These are phyloP conservation scores for Columba guinea DNA, from an alignment of 2,797 vertebrate species.

Conservation along the genomic window DNA sequence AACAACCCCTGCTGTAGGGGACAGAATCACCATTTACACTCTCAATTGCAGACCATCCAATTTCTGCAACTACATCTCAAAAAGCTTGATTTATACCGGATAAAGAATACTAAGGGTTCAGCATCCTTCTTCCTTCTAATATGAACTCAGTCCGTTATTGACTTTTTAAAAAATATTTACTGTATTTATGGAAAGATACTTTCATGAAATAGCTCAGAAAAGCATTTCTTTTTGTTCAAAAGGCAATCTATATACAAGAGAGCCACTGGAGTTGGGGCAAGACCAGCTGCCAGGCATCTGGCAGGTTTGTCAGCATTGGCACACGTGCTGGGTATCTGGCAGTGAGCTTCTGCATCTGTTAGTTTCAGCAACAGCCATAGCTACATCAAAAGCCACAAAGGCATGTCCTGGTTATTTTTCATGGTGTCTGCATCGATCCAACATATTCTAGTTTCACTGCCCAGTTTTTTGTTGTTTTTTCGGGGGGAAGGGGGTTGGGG, in stretches of 20 bases:
- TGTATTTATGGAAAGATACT: constrained; percentile 27
- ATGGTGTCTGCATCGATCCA: constrained; percentile 68
- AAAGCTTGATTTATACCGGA: neutral
- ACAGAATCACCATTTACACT: constrained; percentile 56
- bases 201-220: neutral
- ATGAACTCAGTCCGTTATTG: neutral
- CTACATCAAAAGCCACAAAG: constrained; percentile 70
- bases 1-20: constrained; percentile 21
- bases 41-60: neutral
- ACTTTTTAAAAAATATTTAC: neutral
- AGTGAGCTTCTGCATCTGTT: constrained; percentile 66
- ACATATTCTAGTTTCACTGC: constrained; percentile 58
- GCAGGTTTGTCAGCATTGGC: constrained; percentile 69
- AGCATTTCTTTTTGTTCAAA: constrained; percentile 6
- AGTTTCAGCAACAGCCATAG: constrained; percentile 64
- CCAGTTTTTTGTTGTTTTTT: neutral
- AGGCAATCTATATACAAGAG: constrained; percentile 31
- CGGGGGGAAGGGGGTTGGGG: neutral
- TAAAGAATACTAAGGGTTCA: neutral
- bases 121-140: neutral
- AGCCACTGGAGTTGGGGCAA: constrained; percentile 47
- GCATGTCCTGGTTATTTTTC: constrained; percentile 66
- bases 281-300: constrained; percentile 68
- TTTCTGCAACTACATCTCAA: neutral
- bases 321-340: constrained; percentile 57